Conservation (phyloP, 2,113 vertebrate species). For the Hipposideros armiger region DNA sequence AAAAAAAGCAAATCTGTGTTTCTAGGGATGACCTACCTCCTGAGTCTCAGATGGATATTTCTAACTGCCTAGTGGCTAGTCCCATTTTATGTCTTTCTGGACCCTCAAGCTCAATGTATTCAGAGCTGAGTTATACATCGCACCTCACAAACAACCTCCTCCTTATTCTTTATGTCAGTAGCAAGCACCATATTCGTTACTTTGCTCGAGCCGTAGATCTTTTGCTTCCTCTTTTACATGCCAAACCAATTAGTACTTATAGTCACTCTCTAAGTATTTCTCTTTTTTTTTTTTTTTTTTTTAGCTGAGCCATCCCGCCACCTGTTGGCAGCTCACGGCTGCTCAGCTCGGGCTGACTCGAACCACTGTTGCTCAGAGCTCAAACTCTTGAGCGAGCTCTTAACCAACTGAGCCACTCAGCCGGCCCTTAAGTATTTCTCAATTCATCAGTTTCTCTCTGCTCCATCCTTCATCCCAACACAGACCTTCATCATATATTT, state of each 20-base stretch:
- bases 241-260: neutral
- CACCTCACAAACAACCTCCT: neutral
- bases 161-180: neutral
- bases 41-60: neutral
- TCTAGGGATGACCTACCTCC: neutral
- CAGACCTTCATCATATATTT: neutral
- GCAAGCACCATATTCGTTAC: neutral
- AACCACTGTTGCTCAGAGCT: too few species aligned
- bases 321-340: too few species aligned
- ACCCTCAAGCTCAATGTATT: neutral
- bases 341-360: too few species aligned
- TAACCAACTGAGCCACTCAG: too few species aligned
- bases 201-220: neutral
- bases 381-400: too few species aligned
- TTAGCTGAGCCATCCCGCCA: too few species aligned
- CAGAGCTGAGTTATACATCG: neutral
- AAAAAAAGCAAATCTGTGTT: neutral
- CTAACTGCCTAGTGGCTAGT: neutral
- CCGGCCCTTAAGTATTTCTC: neutral
- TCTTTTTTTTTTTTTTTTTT: neutral
- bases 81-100: neutral
- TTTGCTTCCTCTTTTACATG: neutral
- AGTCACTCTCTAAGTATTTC: neutral
- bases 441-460: neutral
- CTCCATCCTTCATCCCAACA: neutral